These are phyloP conservation scores for Argyra leucocephala DNA, from an alignment of 2,888 invertebrate species.

Conservation along the genomic window DNA sequence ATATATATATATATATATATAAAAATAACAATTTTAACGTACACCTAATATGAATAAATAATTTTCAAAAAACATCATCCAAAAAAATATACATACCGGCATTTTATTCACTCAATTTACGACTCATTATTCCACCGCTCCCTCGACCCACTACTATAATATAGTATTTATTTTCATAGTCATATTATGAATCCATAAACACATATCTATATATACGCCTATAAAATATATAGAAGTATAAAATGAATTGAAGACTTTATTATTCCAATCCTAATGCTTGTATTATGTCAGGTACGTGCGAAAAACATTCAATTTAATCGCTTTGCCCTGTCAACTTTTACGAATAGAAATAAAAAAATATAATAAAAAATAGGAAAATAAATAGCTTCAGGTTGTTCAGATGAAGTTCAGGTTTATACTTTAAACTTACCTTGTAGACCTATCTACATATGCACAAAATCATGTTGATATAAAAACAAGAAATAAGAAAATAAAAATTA, in stretches of 20 bases:
- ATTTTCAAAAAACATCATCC: neutral
- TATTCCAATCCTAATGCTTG: neutral
- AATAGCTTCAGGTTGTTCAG: too few species aligned
- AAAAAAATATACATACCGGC: neutral
- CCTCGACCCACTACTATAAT: neutral
- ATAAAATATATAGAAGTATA: neutral
- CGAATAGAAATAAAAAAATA: too few species aligned
- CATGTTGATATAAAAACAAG: too few species aligned
- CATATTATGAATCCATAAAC: neutral
- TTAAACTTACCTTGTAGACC: too few species aligned
- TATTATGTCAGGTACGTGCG: conserved; percentile 3
- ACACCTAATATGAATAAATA: neutral
- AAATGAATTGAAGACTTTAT: neutral
- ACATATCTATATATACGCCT: neutral
- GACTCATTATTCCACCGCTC: neutral
- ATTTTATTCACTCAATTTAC: conserved; percentile 1
- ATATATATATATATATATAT: neutral
- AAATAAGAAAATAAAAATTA: too few species aligned
- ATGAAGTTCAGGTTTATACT: too few species aligned
- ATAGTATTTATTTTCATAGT: neutral
- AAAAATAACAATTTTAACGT: neutral
- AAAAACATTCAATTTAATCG: conserved; percentile 2
- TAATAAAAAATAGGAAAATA: too few species aligned
- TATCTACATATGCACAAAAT: too few species aligned
- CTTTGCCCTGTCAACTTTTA: neutral